A percentile compares a stretch with the other conserved stretches of the same genome.
Conservation (phyloP, 1,140 invertebrate genomes). For the Bombus pyrosoma region DNA sequence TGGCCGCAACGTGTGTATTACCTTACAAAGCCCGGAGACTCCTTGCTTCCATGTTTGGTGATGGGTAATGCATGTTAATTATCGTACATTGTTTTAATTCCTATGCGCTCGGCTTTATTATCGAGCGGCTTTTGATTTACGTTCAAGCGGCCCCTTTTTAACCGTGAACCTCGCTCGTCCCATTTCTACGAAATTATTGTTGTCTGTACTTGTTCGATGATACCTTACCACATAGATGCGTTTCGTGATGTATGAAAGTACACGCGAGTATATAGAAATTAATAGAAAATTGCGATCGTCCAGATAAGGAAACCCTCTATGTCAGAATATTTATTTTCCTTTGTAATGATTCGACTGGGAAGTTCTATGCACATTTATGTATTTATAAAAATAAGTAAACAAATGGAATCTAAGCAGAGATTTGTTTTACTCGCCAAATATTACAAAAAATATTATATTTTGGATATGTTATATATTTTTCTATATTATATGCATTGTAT, state of each 20-base stretch:
- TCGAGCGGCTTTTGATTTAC: slow-evolving; percentile 68
- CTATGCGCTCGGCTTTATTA: slow-evolving; percentile 59
- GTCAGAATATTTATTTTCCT: background rate
- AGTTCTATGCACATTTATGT: too few relatives aligned
- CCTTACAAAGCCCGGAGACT: slow-evolving; percentile 34
- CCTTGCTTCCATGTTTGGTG: slow-evolving; percentile 24
- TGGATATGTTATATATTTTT: too few relatives aligned
- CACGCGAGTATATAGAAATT: too few relatives aligned
- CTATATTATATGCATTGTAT: too few relatives aligned
- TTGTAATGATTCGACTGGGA: background rate
- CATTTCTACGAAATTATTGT: background rate
- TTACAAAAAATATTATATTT: too few relatives aligned
- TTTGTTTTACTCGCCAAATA: too few relatives aligned
- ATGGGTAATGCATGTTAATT: slow-evolving; percentile 70
- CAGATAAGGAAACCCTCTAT: too few relatives aligned
- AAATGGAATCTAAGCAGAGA: too few relatives aligned
- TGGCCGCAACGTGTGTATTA: slow-evolving; percentile 45
- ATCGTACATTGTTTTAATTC: slow-evolving; percentile 72
- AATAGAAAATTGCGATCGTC: too few relatives aligned
- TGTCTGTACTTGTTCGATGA: background rate
- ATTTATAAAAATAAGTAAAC: too few relatives aligned
- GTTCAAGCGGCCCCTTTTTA: background rate
- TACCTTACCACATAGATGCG: background rate
- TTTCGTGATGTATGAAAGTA: background rate
- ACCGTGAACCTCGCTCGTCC: background rate